These are phyloP conservation scores for Drosophila anomalata DNA, from an alignment of 2,888 invertebrate genomes.

Conservation along the genomic window DNA sequence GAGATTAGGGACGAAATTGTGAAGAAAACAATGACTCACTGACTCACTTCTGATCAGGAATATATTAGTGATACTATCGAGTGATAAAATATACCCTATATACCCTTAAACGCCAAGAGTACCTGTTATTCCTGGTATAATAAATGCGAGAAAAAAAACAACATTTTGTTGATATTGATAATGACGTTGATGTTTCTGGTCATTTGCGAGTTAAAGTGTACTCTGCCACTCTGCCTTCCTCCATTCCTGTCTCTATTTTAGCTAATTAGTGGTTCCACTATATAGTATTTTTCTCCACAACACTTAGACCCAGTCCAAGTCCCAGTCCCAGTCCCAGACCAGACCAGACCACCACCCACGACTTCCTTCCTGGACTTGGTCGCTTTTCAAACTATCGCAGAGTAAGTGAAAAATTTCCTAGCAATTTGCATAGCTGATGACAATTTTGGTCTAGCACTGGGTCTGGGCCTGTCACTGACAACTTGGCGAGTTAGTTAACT, in stretches of 20 bases:
- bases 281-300: neutral
- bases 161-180: constrained; percentile 47
- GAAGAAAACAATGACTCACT: too few species aligned
- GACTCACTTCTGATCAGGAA: too few species aligned
- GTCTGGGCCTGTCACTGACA: constrained; percentile 18
- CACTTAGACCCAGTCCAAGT: neutral
- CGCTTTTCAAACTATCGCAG: constrained; percentile 17
- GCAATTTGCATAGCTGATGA: constrained; percentile 70
- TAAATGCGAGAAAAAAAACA: constrained; percentile 15
- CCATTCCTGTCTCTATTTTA: neutral
- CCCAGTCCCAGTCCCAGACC: too few species aligned
- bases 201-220: constrained; percentile 21
- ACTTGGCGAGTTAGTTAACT: constrained; percentile 36
- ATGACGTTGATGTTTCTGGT: constrained; percentile 46
- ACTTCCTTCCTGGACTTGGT: neutral
- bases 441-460: constrained; percentile 34
- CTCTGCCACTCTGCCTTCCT: neutral
- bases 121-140: neutral
- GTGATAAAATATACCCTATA: neutral
- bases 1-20: too few species aligned
- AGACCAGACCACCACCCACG: neutral
- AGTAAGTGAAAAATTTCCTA: constrained; percentile 62
- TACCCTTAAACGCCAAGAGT: neutral
- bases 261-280: constrained; percentile 28
- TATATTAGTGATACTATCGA: neutral